These are phyloP conservation scores for Actinia tenebrosa DNA, from an alignment of 64 coral and sea anemone species.

Conservation along the genomic window DNA sequence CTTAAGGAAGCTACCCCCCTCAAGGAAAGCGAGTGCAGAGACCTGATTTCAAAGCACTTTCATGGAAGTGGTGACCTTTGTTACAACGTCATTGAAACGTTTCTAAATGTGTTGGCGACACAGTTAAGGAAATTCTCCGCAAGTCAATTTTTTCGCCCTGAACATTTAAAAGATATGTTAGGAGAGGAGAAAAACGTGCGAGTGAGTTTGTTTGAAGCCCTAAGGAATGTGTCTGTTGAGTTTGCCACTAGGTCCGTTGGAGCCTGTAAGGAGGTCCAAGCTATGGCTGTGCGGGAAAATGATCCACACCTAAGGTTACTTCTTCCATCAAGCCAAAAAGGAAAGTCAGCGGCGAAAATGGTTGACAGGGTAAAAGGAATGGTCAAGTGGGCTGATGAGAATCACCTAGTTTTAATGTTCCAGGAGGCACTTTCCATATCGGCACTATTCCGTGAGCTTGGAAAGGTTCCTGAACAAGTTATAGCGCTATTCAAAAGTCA, in stretches of 20 bases:
- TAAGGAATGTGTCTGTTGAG: slow-evolving; percentile 63
- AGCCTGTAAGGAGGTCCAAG: slow-evolving; percentile 47
- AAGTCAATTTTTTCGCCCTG: slow-evolving; percentile 60
- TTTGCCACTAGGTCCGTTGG: slow-evolving; percentile 75
- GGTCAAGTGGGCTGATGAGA: slow-evolving; percentile 66
- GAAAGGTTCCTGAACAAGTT: slow-evolving; percentile 53
- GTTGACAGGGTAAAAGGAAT: slow-evolving; percentile 55
- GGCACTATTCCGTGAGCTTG: slow-evolving; percentile 55
- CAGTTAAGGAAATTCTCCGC: slow-evolving; percentile 78
- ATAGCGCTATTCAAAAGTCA: slow-evolving; percentile 65
- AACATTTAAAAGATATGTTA: slow-evolving; percentile 44
- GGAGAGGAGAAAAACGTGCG: slow-evolving; percentile 42
- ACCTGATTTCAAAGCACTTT: slow-evolving; percentile 43
- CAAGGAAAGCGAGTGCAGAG: slow-evolving; percentile 19
- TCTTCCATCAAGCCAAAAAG: not conserved
- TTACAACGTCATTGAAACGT: slow-evolving; percentile 66
- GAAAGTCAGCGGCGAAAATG: slow-evolving; percentile 25
- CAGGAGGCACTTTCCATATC: slow-evolving; percentile 69
- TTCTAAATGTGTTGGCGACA: slow-evolving; percentile 70
- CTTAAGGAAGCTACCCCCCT: slow-evolving; percentile 19
- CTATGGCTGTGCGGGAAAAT: slow-evolving; percentile 39
- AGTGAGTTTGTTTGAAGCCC: slow-evolving; percentile 63
- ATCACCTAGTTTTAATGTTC: slow-evolving; percentile 69
- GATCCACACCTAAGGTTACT: not conserved
- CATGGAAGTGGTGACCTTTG: slow-evolving; percentile 40